Percentiles rank a stretch among this genome's conserved stretches.
These are phyloP conservation scores for Theretra japonica DNA, from an alignment of 2,888 invertebrate genomes.

Conservation along the genomic window DNA sequence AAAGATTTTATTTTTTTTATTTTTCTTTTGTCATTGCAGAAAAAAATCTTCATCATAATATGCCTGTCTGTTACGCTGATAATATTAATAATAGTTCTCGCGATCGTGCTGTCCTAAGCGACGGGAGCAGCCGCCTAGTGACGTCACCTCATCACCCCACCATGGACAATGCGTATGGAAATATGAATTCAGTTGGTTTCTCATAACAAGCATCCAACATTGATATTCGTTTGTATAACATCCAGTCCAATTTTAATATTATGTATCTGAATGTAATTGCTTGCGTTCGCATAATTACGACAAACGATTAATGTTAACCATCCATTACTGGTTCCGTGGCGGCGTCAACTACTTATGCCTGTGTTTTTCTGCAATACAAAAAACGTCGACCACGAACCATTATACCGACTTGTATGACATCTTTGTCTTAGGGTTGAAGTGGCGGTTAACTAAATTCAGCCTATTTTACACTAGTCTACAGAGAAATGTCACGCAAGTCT, in stretches of 20 bases:
- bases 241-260: slow-evolving; percentile 30
- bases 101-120: slow-evolving; percentile 65
- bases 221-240: slow-evolving; percentile 53
- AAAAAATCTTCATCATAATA: slow-evolving; percentile 95
- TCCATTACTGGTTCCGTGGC: slow-evolving; percentile 4
- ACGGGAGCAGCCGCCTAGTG: slow-evolving; percentile 49
- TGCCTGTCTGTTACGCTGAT: slow-evolving; percentile 91
- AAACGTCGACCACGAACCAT: not conserved
- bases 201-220: slow-evolving; percentile 48
- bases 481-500: slow-evolving; percentile 22
- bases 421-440: slow-evolving; percentile 1
- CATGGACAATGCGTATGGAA: slow-evolving; percentile 40
- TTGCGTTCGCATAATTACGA: slow-evolving; percentile 14
- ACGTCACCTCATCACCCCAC: slow-evolving; percentile 47
- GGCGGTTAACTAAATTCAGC: not conserved
- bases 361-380: not conserved
- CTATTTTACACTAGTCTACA: slow-evolving; percentile 4
- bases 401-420: slow-evolving; percentile 7
- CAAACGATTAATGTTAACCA: slow-evolving; percentile 6
- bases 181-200: slow-evolving; percentile 48
- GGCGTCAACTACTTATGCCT: not conserved
- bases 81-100: slow-evolving; percentile 90
- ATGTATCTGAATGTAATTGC: slow-evolving; percentile 38
- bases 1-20: slow-evolving; percentile 78
- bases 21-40: slow-evolving; percentile 89